phyloP scores from a whole-genome alignment of 2,113 vertebrate genomes.

The Panthera tigris region DNA sequence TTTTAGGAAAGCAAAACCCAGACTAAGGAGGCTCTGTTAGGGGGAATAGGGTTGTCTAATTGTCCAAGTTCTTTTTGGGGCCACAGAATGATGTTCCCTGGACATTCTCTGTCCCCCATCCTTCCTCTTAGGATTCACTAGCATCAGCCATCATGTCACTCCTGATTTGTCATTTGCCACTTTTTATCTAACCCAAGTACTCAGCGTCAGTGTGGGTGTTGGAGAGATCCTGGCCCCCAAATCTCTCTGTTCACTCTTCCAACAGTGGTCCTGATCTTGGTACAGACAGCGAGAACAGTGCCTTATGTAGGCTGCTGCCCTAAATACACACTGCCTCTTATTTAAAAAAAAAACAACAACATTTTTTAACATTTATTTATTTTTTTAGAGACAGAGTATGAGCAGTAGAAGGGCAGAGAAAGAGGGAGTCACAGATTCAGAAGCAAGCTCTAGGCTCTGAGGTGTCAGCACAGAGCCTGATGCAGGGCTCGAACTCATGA shows the following conservation, averaged over 20 bases:
- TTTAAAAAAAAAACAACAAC: neutral
- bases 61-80: neutral
- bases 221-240: neutral
- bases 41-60: neutral
- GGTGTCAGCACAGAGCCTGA: too few relatives aligned
- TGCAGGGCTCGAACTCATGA: too few relatives aligned
- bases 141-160: neutral
- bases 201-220: neutral
- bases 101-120: neutral
- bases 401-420: too few relatives aligned
- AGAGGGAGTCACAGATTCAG: too few relatives aligned
- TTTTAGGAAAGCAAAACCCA: neutral
- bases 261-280: neutral
- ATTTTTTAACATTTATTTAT: too few relatives aligned
- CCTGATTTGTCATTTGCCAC: neutral
- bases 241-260: neutral
- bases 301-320: neutral
- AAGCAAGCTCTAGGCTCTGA: too few relatives aligned
- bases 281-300: neutral
- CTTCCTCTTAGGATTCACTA: neutral
- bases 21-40: neutral
- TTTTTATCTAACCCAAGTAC: neutral
- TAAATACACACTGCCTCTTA: neutral
- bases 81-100: neutral
- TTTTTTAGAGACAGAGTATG: too few relatives aligned